Conservation (phyloP, 2,888 invertebrate species). For the Microplitis manilae region DNA sequence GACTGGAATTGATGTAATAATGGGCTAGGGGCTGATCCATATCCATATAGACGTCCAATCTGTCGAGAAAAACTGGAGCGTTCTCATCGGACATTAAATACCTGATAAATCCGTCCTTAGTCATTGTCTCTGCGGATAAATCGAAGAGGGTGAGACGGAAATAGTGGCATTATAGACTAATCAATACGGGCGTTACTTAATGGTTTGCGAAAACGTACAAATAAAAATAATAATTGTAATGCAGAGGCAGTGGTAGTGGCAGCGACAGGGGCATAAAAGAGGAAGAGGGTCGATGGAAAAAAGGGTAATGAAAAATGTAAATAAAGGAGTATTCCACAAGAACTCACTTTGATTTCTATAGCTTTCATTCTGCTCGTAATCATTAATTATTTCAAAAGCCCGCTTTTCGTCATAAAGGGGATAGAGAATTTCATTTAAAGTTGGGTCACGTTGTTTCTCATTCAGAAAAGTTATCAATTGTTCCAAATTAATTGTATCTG, state of each 20-base stretch:
- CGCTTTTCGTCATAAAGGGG: constrained; percentile 96
- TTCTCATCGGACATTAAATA: constrained; percentile 99
- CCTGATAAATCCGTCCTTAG: constrained; percentile 96
- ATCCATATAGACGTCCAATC: constrained; percentile 97
- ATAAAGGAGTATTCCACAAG: neutral
- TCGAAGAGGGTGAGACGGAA: neutral
- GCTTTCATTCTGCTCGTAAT: constrained; percentile 91
- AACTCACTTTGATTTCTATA: constrained; percentile 79
- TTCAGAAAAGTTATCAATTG: constrained; percentile 95
- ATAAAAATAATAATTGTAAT: neutral
- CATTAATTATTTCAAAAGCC: constrained; percentile 92
- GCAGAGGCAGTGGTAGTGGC: neutral
- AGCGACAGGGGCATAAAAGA: neutral
- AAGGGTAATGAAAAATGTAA: constrained; percentile 1
- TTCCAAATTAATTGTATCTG: constrained; percentile 87
- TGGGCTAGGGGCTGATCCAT: constrained; percentile 99
- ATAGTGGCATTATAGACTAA: neutral
- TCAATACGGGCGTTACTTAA: neutral
- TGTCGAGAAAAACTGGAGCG: constrained; percentile 98
- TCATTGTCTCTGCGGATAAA: constrained; percentile 79
- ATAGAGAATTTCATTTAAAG: constrained; percentile 98
- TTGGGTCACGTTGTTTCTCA: constrained; percentile 97
- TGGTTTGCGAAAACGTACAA: neutral
- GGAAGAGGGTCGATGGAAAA: neutral
- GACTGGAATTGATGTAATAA: constrained; percentile 99